Percentiles rank a stretch among this genome's conserved stretches.
These are phyloP conservation scores for Stegostoma tigrinum DNA, from an alignment of 2,113 vertebrate species.

Conservation along the genomic window DNA sequence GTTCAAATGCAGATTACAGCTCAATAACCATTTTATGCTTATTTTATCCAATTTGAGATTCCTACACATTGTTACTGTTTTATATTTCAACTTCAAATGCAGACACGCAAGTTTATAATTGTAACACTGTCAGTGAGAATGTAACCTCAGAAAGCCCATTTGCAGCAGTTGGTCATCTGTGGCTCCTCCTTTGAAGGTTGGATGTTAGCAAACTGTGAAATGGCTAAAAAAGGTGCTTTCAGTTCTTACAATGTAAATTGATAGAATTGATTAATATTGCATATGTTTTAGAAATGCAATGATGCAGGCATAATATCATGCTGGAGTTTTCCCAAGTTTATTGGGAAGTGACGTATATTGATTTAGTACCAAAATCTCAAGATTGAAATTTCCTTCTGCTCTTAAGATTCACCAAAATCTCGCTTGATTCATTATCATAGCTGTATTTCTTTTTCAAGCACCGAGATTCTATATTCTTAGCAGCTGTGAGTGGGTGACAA, in stretches of 20 bases:
- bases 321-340: neutral
- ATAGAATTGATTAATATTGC: neutral
- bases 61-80: neutral
- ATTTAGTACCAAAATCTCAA: neutral
- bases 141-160: neutral
- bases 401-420: neutral
- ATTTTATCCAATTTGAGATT: neutral
- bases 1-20: neutral
- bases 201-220: neutral
- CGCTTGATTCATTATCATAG: neutral
- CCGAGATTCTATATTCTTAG: neutral
- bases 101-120: neutral
- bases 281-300: neutral
- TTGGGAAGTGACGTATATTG: neutral
- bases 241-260: neutral
- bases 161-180: neutral
- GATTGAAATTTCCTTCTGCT: neutral
- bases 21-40: neutral
- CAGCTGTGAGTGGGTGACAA: neutral
- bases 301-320: neutral
- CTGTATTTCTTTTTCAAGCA: neutral
- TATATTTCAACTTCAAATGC: neutral
- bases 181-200: neutral
- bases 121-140: neutral
- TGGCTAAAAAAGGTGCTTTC: too few relatives aligned